These are phyloP conservation scores for Podilymbus podiceps DNA, from an alignment of 2,113 vertebrate genomes.

Conservation along the genomic window DNA sequence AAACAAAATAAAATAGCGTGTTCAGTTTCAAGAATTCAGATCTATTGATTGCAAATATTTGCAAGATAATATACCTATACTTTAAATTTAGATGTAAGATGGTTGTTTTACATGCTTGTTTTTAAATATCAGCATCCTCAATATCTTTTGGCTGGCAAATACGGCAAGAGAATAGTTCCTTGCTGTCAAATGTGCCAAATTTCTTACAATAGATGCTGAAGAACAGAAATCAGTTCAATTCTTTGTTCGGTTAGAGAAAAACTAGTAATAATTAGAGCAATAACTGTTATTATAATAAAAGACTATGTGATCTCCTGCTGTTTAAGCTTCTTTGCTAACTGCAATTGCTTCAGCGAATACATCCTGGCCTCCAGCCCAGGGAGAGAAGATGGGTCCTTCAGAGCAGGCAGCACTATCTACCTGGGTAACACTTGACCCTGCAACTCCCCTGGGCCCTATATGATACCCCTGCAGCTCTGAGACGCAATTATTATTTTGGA, in stretches of 20 bases:
- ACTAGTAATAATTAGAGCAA: neutral
- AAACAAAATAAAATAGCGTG: neutral
- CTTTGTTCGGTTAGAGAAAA: neutral
- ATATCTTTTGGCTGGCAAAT: neutral
- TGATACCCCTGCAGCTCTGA: neutral
- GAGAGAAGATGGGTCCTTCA: neutral
- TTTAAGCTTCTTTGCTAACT: neutral
- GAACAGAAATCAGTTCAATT: neutral
- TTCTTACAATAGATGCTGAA: neutral
- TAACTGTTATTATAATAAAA: neutral
- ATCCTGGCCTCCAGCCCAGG: neutral
- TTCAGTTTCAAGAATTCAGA: neutral
- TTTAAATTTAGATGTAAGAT: neutral
- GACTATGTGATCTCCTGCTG: neutral
- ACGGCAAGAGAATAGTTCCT: neutral
- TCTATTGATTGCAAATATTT: neutral
- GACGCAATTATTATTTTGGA: neutral
- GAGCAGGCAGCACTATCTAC: neutral
- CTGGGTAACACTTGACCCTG: neutral
- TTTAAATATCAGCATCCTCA: neutral
- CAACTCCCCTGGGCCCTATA: neutral
- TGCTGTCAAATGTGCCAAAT: neutral
- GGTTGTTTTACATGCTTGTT: neutral
- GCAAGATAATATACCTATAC: neutral
- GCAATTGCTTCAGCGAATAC: neutral